Percentiles rank a stretch among this genome's conserved stretches.
phyloP scores from a whole-genome alignment of 30 jellyfish, hydroid and myxozoan genomes.

The Hydra vulgaris region DNA sequence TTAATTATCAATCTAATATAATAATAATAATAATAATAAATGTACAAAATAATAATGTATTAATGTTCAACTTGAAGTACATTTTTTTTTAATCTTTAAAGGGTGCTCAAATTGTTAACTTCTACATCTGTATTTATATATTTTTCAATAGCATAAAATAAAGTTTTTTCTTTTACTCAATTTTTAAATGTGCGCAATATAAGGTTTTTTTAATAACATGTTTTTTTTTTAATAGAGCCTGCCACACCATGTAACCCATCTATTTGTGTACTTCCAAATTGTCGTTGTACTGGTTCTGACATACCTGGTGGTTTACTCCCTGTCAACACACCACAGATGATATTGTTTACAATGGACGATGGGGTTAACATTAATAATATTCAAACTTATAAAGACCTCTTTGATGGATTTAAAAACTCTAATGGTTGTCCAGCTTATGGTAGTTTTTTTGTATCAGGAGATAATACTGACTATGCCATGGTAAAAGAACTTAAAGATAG shows the following conservation, averaged over 20 bases:
- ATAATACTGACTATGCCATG: slow-evolving; percentile 46
- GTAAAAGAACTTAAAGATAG: slow-evolving; percentile 28
- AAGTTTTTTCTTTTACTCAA: too few species aligned
- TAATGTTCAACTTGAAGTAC: too few species aligned
- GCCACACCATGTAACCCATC: slow-evolving; percentile 36
- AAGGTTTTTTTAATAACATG: too few species aligned
- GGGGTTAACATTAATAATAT: slow-evolving; percentile 29
- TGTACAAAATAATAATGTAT: too few species aligned
- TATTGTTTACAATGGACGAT: slow-evolving; percentile 55
- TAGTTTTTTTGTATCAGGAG: slow-evolving; percentile 54
- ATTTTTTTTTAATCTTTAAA: too few species aligned
- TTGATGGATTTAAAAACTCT: slow-evolving; percentile 41
- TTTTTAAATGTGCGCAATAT: too few species aligned
- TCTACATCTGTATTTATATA: too few species aligned
- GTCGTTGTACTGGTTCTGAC: slow-evolving; percentile 49
- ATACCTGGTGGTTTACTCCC: slow-evolving; percentile 60
- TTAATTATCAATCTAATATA: too few species aligned
- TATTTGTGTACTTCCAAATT: slow-evolving; percentile 48
- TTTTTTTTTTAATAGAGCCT: background rate
- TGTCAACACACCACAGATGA: slow-evolving; percentile 68
- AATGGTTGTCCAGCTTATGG: slow-evolving; percentile 83
- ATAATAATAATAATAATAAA: too few species aligned
- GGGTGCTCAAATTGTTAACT: too few species aligned
- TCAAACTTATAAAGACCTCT: slow-evolving; percentile 25
- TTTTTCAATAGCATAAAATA: too few species aligned